Evolutionary conservation across 2,113 vertebrate genomes (phyloP), one percentile per base, ranked within the genome.

Genomic region (Megaleporinus macrocephalus): DNA sequence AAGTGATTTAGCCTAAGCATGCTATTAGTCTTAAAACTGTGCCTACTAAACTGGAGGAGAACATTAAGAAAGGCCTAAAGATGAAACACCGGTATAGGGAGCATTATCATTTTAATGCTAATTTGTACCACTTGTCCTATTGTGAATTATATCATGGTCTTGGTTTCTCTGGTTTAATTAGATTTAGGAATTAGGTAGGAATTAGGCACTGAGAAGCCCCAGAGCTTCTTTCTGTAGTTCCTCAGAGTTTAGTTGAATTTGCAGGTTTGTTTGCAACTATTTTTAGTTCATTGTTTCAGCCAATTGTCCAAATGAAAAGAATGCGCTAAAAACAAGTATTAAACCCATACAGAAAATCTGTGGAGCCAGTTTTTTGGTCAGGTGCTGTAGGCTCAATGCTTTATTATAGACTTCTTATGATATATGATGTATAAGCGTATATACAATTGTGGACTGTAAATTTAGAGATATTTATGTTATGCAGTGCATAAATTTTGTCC

Each of bases 241-340:
- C 29, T 73, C 41, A 30, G 57, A 72, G 26, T 66, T 81, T 66
- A 72, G 70, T 81, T 80, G 24, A 41, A 63, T 79, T 81, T 76
- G 63, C 59, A 66, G 69, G 57, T 73, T 65, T 65, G 79, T 57
- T 81, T 26, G 41, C 51, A 73, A 10, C 66, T 84, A 62, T 49
- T 75, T 65, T 84, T 65, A 74, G 49, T 70, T 74, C 44, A 72
- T 59, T 66, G 76, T 75, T 79, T 84, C 69, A 72, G 20, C 66
- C 73, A 66, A 84, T 84, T 62, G 62, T 61, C 51, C 82, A 84
- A 86, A 79, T 84, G 79, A 83, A 82, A 82, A 55, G 55, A 62
- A 36, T 63, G 30, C 27, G 77, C 47, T 69, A 77, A 57, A 65
- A 81, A 79, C 22, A 61, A 68, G 73, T 75, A 68, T 81, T 69